Evolutionary conservation across 2,888 invertebrate genomes (phyloP).

Genomic region (Stenodema calcarata): DNA sequence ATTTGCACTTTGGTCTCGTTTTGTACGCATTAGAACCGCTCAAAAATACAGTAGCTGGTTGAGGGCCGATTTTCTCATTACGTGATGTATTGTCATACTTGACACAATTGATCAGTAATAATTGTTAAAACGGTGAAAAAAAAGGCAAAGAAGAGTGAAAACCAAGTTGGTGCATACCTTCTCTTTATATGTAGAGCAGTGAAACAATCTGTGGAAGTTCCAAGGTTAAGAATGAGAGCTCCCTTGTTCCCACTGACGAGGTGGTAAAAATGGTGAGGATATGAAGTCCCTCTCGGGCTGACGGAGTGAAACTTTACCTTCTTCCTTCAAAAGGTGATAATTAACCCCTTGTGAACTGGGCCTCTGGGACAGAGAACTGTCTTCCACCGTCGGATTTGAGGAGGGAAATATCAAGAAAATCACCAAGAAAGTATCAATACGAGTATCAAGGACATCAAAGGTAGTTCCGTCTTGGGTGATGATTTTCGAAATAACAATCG

Average conservation of each 20-base stretch:
- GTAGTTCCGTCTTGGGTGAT: no score
- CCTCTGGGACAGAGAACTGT: slow-evolving; percentile 15
- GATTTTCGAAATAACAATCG: no score
- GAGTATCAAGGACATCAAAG: no score
- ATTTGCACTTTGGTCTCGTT: no score
- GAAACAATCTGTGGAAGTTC: neutral
- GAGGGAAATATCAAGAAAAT: neutral
- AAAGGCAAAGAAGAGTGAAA: neutral
- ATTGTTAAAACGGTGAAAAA: no score
- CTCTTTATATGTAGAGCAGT: slow-evolving; percentile 1
- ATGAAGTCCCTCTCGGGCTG: neutral
- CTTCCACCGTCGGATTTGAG: neutral
- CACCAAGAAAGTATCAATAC: neutral
- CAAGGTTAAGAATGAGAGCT: slow-evolving; percentile 28
- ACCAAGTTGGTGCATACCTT: neutral
- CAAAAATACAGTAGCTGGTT: no score
- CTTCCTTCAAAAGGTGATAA: slow-evolving; percentile 29
- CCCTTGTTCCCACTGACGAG: slow-evolving; percentile 4
- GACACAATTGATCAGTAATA: no score
- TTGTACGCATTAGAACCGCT: no score
- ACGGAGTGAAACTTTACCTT: slow-evolving; percentile 22
- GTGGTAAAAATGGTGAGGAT: slow-evolving; percentile 41
- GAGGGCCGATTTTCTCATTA: no score
- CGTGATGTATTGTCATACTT: no score
- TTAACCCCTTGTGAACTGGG: slow-evolving; percentile 39